A percentile compares a stretch with the other conserved stretches of the same genome.
Evolutionary conservation across 2,113 vertebrate species (phyloP).

Genomic region (Rhipidura dahli): DNA sequence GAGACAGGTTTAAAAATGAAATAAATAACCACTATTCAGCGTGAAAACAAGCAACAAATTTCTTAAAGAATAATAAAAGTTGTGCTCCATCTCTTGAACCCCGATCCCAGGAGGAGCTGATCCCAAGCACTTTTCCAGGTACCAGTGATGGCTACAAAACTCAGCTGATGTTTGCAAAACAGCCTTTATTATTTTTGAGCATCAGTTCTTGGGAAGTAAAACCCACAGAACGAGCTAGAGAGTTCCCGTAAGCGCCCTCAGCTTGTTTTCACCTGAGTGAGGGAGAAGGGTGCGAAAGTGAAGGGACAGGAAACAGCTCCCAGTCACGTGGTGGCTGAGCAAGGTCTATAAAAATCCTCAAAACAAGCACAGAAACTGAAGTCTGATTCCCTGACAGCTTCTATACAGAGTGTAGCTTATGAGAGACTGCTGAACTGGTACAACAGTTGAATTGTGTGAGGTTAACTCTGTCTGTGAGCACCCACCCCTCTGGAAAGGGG

Average conservation of each 20-base stretch:
- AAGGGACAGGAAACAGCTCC: background rate
- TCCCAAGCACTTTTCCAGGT: background rate
- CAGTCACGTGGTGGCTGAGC: background rate
- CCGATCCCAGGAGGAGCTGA: background rate
- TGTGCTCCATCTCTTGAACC: background rate
- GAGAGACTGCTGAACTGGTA: background rate
- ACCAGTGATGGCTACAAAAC: background rate
- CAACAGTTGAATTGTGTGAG: fast-evolving
- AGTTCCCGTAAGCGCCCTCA: background rate
- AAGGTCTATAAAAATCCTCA: background rate
- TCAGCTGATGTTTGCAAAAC: background rate
- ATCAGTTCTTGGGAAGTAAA: background rate
- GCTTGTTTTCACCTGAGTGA: background rate
- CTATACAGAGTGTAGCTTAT: background rate
- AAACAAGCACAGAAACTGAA: background rate
- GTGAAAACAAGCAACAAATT: background rate
- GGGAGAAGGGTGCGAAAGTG: background rate
- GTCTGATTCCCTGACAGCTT: background rate
- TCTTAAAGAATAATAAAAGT: background rate
- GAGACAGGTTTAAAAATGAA: background rate
- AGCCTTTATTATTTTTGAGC: background rate
- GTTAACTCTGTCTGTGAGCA: background rate
- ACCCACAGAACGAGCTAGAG: background rate
- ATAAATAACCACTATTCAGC: background rate
- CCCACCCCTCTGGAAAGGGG: background rate